Percentiles rank a stretch among this genome's conserved stretches.
phyloP scores from a whole-genome alignment of 2,113 vertebrate species.

The Brachionichthys hirsutus region DNA sequence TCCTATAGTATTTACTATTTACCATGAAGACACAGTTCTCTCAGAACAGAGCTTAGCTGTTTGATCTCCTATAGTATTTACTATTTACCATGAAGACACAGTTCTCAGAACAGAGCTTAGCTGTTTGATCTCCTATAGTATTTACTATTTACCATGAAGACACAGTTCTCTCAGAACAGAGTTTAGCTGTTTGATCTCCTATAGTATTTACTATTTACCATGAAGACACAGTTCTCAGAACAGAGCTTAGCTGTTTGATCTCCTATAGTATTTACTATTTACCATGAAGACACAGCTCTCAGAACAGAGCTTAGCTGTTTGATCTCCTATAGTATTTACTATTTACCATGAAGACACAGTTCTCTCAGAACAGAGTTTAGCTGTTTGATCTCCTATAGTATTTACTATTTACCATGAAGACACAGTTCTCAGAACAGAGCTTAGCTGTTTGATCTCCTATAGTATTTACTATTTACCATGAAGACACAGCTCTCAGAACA shows the following conservation, averaged over 20 bases:
- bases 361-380: not conserved
- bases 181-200: conserved; percentile 1
- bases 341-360: not conserved
- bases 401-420: not conserved
- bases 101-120: not conserved
- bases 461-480: conserved; percentile 1
- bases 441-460: conserved; percentile 3
- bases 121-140: conserved; percentile 11
- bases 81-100: not conserved
- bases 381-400: conserved; percentile 11
- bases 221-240: too few species aligned
- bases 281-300: not conserved
- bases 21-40: not conserved
- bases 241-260: not conserved
- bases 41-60: not conserved
- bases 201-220: conserved; percentile 5
- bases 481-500: too few species aligned
- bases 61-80: conserved; percentile 6
- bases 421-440: too few species aligned
- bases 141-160: not conserved
- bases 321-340: conserved; percentile 1
- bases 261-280: conserved; percentile 1
- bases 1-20: conserved; percentile 1
- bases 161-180: too few species aligned
- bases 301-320: not conserved